Evolutionary conservation across 2,888 invertebrate genomes (phyloP), one percentile per base, ranked within the genome.

Genomic region (Patella pellucida): DNA sequence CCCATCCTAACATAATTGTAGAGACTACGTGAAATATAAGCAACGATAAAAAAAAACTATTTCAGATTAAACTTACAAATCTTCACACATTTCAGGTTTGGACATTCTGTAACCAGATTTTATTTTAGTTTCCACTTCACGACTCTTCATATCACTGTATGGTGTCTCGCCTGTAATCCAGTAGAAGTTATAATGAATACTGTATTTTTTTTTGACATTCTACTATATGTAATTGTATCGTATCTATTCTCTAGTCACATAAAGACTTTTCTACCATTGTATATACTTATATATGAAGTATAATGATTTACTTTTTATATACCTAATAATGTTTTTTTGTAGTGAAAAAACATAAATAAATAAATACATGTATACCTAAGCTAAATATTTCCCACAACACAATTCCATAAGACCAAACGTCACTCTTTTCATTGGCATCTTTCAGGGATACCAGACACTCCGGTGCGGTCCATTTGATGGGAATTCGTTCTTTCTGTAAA

Each of bases 11-110:
- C 2, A 4, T 9, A 41, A 27, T 41, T 41, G 41, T 9, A 41
- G 41, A 41, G 41, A 41, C 41, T 41, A 9, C 41, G 41, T 41
- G 41, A 41, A 41, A 41, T 7, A 41, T 41, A 41, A 9, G 9
- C 41, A 41, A 7, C 7, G 41, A 41, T 41, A 9, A 9, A 41
- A 5, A 31, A 31, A 41, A 7, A 41, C 41, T 41, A 1, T 41
- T 41, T 41, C 31, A 41, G 41, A 41, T 41, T 41, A 56, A 23
- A 62, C 85, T 80, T 78, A 85, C 85, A 75, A 74, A 68, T 84
- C 84, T 62, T 85, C 83, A 68, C 81, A 79, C 41, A 81, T 80
- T 72, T 85, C 85, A 0, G 85, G 85, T 73, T 83, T 82, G 7
- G 69, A 31, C 75, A 85, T 75, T 67, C 83, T 75, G 41, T 82